These are phyloP conservation scores for Ellobium chinense DNA, from an alignment of 2,888 invertebrate genomes.

Conservation along the genomic window DNA sequence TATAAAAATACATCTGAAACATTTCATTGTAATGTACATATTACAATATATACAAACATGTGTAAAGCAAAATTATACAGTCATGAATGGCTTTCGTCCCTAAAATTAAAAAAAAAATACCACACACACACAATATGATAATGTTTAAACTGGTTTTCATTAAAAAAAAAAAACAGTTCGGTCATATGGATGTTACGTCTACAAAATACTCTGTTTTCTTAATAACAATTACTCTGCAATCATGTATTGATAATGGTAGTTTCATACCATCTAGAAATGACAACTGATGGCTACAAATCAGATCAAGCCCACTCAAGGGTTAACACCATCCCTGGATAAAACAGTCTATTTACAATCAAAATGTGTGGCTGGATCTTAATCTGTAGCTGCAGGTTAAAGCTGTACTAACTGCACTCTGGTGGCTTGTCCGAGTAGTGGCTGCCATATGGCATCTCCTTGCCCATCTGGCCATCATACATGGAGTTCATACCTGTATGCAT, in stretches of 20 bases:
- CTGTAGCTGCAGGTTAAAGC: no score
- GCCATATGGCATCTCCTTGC: constrained; percentile 20
- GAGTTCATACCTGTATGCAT: constrained; percentile 43
- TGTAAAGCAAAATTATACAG: constrained; percentile 20
- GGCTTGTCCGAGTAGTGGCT: constrained; percentile 43
- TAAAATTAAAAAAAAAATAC: neutral
- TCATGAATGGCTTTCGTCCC: constrained; percentile 4
- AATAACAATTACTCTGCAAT: neutral
- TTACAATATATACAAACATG: constrained; percentile 32
- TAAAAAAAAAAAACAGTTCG: neutral
- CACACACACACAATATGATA: neutral
- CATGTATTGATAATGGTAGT: neutral
- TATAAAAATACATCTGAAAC: constrained; percentile 18
- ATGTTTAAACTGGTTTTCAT: neutral
- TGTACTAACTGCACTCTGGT: constrained; percentile 41
- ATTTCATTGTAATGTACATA: constrained; percentile 18
- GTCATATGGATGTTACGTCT: neutral
- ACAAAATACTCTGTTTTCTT: neutral
- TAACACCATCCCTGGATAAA: neutral
- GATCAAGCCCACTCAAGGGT: neutral
- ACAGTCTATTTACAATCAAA: no score
- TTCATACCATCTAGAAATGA: neutral
- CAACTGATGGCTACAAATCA: neutral
- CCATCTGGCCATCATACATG: constrained; percentile 42
- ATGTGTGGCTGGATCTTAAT: neutral